phyloP scores from a whole-genome alignment of 2,113 vertebrate species.

The Oriolus oriolus region DNA sequence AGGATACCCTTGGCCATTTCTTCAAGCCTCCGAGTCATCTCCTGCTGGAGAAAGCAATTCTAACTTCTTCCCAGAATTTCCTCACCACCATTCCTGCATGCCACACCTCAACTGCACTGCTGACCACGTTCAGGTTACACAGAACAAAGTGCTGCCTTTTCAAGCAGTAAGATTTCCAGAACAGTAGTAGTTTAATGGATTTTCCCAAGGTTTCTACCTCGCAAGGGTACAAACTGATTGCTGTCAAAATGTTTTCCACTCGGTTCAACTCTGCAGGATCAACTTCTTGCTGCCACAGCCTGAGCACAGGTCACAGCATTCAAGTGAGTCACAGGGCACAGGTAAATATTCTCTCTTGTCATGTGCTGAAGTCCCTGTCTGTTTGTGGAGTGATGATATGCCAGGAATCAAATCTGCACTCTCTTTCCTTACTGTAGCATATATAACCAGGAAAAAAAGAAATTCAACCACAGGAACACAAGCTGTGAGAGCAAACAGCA shows the following conservation, averaged over 20 bases:
- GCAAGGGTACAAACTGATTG: neutral
- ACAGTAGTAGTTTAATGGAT: neutral
- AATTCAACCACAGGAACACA: neutral
- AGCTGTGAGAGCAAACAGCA: neutral
- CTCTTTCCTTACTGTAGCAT: neutral
- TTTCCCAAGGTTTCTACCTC: neutral
- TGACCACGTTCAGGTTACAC: neutral
- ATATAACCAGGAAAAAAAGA: neutral
- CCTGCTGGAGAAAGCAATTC: neutral
- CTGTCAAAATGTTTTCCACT: neutral
- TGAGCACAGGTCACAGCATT: neutral
- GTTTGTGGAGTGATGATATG: neutral
- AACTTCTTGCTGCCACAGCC: neutral
- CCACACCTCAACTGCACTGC: neutral
- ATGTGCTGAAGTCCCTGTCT: neutral
- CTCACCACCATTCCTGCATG: neutral
- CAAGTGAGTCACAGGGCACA: neutral
- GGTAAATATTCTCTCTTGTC: neutral
- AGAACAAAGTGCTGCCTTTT: neutral
- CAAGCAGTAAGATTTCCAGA: neutral
- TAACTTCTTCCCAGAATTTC: neutral
- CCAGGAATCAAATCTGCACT: neutral
- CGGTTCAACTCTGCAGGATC: neutral
- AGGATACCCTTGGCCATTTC: neutral
- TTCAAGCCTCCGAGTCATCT: neutral